Base-by-base conservation (phyloP, 2,797 vertebrate genomes). In the Epinephelus awoara region DNA sequence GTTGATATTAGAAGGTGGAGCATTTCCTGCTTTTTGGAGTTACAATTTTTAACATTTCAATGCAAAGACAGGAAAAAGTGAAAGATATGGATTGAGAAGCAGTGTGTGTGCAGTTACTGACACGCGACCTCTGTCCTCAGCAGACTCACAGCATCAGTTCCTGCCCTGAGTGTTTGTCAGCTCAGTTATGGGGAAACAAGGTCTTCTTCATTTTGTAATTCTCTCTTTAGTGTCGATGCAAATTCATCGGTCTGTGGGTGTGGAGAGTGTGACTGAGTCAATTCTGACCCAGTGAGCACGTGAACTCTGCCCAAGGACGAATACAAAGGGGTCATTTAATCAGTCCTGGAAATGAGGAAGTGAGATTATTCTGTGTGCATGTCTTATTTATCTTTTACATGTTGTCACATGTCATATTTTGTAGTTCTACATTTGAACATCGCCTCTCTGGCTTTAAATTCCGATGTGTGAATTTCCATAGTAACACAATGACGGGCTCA, bases 301-400 rank as follows among this genome's bases (percentile, higher is more conserved):
- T 62, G 46, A 83, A 88, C 19, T 52, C 29, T 21, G 50, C 46
- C 40, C 58, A 83, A 79, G 66, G 75, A 79, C 74, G 82, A 86
- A 75, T 62, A 85, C 71, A 59, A 57, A 61, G 51, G 65, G 83
- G 81, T 86, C 75, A 70, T 69, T 67, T 79, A 80, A 83, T 85
- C 72, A 80, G 75, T 46, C 7, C n/a, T 58, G 25, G 59, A 79
- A 72, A 83, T 77, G 70, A 84, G 82, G 85, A 88, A 87, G 75
- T 82, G 18, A 84, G 75, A 86, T 87, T 77, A 73, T 47, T 70
- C 0, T 59, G n/a, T 15, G 23, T 34, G 29, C 23, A 6, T n/a
- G 25, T 64, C 46, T 34, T 3, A n/a, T 4, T n/a, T 6, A 42
- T 58, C 9, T 52, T 69, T 55, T 42, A 62, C 3, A 12, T 27